These are phyloP conservation scores for Cinclus mexicanus DNA, from an alignment of 2,113 vertebrate species.

Conservation along the genomic window DNA sequence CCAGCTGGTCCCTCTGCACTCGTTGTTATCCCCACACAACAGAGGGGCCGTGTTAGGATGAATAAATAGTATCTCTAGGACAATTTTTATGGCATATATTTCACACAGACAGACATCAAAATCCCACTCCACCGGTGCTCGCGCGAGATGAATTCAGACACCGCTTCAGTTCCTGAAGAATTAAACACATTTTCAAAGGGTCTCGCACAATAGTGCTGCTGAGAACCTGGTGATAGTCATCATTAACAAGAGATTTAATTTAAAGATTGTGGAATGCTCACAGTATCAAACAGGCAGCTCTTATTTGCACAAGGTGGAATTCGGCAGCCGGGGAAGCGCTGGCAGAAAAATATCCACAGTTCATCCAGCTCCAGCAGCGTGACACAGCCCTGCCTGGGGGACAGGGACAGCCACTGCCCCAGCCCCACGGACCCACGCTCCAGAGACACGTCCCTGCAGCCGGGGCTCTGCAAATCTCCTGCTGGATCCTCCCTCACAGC, in stretches of 20 bases:
- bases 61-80: background rate
- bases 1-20: background rate
- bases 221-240: background rate
- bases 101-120: constrained; percentile 7
- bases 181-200: background rate
- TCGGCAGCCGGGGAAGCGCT: background rate
- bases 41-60: accelerated
- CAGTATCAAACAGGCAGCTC: background rate
- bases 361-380: background rate
- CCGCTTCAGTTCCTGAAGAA: background rate
- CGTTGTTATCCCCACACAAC: background rate
- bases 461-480: background rate
- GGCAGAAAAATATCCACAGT: background rate
- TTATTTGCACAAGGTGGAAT: background rate
- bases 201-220: background rate
- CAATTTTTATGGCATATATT: background rate
- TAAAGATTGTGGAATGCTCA: constrained; percentile 1
- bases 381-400: background rate
- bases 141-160: background rate
- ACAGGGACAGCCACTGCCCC: background rate
- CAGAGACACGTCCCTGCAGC: accelerated
- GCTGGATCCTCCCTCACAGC: accelerated
- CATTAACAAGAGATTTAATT: constrained; percentile 55
- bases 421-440: accelerated
- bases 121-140: background rate